These are phyloP conservation scores for Torymus aiolomorphi DNA, from an alignment of 2,888 invertebrate species.

Conservation along the genomic window DNA sequence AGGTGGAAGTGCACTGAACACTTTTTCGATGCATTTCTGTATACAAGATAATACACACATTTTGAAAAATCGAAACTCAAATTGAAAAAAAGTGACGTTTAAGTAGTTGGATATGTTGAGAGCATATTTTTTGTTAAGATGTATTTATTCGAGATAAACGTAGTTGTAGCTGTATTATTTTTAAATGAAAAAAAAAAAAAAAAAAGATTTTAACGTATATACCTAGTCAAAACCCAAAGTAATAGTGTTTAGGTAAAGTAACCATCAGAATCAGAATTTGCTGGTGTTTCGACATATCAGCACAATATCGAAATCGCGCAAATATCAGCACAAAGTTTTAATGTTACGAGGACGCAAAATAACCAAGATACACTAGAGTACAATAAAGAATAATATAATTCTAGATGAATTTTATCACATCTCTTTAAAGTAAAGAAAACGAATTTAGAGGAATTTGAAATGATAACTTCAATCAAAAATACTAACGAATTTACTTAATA, in stretches of 20 bases:
- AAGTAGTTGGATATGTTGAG: background rate
- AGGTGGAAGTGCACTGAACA: conserved; percentile 14
- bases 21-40: conserved; percentile 25
- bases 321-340: conserved; percentile 46
- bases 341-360: conserved; percentile 4
- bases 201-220: background rate
- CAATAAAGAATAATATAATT: conserved; percentile 34
- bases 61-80: background rate
- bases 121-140: conserved; percentile 16
- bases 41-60: background rate
- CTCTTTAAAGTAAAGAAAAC: conserved; percentile 33
- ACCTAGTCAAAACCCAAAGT: conserved; percentile 6
- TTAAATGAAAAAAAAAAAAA: conserved; percentile 14
- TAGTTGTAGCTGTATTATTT: conserved; percentile 26
- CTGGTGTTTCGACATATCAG: conserved; percentile 43
- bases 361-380: conserved; percentile 21
- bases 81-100: background rate
- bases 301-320: conserved; percentile 22
- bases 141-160: conserved; percentile 12
- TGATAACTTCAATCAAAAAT: conserved; percentile 44
- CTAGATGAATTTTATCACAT: conserved; percentile 27
- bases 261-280: conserved; percentile 24
- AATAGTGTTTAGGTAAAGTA: conserved; percentile 7
- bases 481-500: conserved; percentile 48
- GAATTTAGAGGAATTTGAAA: conserved; percentile 34